phyloP scores from a whole-genome alignment of 1,140 invertebrate species.

The Venturia canescens region DNA sequence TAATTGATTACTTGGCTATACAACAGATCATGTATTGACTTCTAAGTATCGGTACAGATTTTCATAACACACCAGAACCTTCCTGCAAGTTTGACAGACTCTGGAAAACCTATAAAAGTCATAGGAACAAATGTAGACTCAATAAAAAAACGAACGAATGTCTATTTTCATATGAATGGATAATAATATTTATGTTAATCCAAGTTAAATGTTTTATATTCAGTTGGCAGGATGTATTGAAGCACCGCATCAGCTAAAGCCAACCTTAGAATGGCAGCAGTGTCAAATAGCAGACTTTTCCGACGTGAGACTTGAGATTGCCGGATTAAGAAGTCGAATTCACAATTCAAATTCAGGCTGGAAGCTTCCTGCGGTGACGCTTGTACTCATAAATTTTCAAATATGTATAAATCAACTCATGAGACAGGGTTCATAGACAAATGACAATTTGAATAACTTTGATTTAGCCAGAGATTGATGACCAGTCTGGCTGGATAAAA shows the following conservation, averaged over 20 bases:
- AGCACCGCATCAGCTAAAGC: constrained; percentile 73
- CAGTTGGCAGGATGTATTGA: constrained; percentile 71
- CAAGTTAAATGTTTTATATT: constrained; percentile 29
- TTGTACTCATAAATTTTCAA: constrained; percentile 60
- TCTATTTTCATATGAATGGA: too few relatives aligned
- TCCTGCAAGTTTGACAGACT: too few relatives aligned
- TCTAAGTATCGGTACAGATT: too few relatives aligned
- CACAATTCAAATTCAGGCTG: constrained; percentile 58
- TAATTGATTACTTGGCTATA: too few relatives aligned
- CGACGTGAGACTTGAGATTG: constrained; percentile 72
- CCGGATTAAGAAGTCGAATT: constrained; percentile 63
- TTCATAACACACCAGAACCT: too few relatives aligned
- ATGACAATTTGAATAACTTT: constrained; percentile 14
- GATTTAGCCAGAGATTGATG: constrained; percentile 67
- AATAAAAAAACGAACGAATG: too few relatives aligned
- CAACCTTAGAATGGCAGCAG: constrained; percentile 76
- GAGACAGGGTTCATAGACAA: too few relatives aligned
- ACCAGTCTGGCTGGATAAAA: constrained; percentile 66
- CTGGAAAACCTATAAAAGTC: too few relatives aligned
- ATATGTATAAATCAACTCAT: neutral
- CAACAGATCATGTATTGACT: too few relatives aligned
- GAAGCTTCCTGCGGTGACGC: constrained; percentile 42
- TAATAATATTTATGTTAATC: neutral
- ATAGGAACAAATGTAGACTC: too few relatives aligned
- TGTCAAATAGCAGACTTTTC: constrained; percentile 78